These are phyloP conservation scores for Drosophila bunnanda DNA, from an alignment of 2,888 invertebrate species.

Conservation along the genomic window DNA sequence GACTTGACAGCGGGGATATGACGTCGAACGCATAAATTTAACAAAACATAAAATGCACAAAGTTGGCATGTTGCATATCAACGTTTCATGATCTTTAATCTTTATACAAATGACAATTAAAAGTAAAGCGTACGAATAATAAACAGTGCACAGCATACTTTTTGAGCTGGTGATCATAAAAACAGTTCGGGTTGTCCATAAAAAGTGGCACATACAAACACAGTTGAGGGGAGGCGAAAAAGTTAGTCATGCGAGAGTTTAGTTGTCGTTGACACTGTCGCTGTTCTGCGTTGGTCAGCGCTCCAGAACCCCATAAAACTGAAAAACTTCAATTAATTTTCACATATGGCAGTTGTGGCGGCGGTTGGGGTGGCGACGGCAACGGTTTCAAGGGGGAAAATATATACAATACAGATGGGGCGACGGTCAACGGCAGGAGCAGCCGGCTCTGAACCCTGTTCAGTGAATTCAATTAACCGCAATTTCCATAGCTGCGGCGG, in stretches of 20 bases:
- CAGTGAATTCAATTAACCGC: slow-evolving; percentile 81
- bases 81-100: slow-evolving; percentile 74
- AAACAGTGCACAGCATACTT: slow-evolving; percentile 29
- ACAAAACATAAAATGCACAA: slow-evolving; percentile 45
- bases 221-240: slow-evolving; percentile 31
- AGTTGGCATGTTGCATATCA: slow-evolving; percentile 69
- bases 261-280: slow-evolving; percentile 31
- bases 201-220: slow-evolving; percentile 47
- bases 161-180: slow-evolving; percentile 41
- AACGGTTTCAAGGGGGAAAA: neutral
- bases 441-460: slow-evolving; percentile 56
- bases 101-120: slow-evolving; percentile 73
- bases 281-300: slow-evolving; percentile 46
- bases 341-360: slow-evolving; percentile 44
- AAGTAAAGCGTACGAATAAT: slow-evolving; percentile 56
- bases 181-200: slow-evolving; percentile 37
- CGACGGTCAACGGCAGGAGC: slow-evolving; percentile 29
- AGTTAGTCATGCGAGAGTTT: slow-evolving; percentile 75
- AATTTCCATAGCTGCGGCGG: slow-evolving; percentile 64
- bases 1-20: slow-evolving; percentile 18
- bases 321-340: slow-evolving; percentile 76
- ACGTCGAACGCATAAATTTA: slow-evolving; percentile 13
- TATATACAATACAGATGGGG: slow-evolving; percentile 17
- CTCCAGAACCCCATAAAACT: slow-evolving; percentile 64
- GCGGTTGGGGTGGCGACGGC: slow-evolving; percentile 7